Evolutionary conservation across 2,797 vertebrate species (phyloP).

Genomic region (Varecia variegata): DNA sequence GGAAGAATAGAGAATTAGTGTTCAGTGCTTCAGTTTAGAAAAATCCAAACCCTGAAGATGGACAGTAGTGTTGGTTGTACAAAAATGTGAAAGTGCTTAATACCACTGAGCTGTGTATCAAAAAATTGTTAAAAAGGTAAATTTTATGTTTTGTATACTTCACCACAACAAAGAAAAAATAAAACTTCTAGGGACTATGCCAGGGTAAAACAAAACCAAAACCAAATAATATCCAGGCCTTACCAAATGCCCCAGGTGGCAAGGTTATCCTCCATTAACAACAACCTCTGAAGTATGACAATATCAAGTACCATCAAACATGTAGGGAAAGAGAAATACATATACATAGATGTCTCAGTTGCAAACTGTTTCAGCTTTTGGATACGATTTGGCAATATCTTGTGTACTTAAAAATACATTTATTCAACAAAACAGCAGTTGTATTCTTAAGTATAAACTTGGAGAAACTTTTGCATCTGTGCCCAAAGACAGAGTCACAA

Average conservation of each 20-base stretch:
- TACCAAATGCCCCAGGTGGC: fast-evolving
- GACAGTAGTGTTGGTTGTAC: background rate
- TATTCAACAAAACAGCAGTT: background rate
- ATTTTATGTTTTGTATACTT: background rate
- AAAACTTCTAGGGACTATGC: background rate
- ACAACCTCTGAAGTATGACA: background rate
- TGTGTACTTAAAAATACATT: background rate
- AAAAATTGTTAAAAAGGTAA: background rate
- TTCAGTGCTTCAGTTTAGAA: background rate
- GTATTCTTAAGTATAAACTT: background rate
- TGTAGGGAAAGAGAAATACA: background rate
- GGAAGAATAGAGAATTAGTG: fast-evolving
- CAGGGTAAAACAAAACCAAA: background rate
- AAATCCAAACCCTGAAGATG: background rate
- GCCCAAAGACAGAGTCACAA: background rate
- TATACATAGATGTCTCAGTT: background rate
- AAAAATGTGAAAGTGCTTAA: background rate
- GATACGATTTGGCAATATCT: background rate
- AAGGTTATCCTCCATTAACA: background rate
- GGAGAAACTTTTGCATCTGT: background rate
- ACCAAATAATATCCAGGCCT: background rate
- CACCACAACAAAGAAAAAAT: background rate
- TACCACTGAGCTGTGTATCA: background rate
- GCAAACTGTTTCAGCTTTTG: background rate
- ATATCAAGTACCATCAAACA: background rate